Percentiles rank a stretch among this genome's conserved stretches.
Conservation (phyloP, 2,888 invertebrate species). For the Amblyteles armatorius region DNA sequence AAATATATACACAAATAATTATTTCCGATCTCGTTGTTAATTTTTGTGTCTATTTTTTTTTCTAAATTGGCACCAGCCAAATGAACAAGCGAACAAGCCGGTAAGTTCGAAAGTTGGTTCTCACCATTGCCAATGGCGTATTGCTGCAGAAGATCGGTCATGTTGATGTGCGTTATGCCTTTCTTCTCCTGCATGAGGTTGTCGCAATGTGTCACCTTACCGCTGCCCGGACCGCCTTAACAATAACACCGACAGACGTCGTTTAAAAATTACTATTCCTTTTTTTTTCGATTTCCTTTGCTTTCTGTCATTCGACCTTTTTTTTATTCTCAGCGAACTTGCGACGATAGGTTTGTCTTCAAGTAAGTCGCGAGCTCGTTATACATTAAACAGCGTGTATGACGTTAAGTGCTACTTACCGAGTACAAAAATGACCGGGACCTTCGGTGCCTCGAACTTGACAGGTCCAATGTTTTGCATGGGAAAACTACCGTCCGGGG, state of each 20-base stretch:
- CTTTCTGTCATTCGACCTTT: not conserved
- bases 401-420: constrained; percentile 86
- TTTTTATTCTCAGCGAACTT: not conserved
- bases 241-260: constrained; percentile 44
- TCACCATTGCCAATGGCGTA: constrained; percentile 95
- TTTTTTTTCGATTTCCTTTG: not conserved
- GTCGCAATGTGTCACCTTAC: constrained; percentile 99
- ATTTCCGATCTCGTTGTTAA: too few species aligned
- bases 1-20: not conserved
- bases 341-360: not conserved
- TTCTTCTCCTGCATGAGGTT: constrained; percentile 94
- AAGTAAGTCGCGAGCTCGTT: not conserved
- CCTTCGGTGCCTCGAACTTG: constrained; percentile 94
- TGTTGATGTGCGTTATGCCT: constrained; percentile 94
- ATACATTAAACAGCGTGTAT: not conserved
- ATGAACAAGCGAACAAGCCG: constrained; percentile 53
- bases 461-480: constrained; percentile 93
- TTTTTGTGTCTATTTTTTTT: too few species aligned
- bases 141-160: constrained; percentile 95
- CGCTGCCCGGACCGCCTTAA: constrained; percentile 97
- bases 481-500: constrained; percentile 90
- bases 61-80: constrained; percentile 86
- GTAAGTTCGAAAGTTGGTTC: constrained; percentile 68
- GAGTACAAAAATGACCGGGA: constrained; percentile 95
- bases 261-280: not conserved